Percentiles rank a stretch among this genome's conserved stretches.
Evolutionary conservation across 2,113 vertebrate species (phyloP).

Genomic region (Sarotherodon lohbergeri): DNA sequence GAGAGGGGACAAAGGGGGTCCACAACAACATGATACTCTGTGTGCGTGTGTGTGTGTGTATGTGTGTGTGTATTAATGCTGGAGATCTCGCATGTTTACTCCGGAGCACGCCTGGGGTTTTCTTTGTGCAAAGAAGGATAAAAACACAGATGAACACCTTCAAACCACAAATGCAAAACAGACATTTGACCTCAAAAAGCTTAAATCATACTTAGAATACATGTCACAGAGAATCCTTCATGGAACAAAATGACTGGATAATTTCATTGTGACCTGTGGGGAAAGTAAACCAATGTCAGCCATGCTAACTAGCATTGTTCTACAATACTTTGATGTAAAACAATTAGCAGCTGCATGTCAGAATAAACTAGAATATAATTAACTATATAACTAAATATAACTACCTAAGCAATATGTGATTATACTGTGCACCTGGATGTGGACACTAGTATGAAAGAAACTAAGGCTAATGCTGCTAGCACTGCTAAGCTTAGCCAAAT

Average conservation of each 20-base stretch:
- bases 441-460: background rate
- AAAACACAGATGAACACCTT: constrained; percentile 23
- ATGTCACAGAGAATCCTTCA: background rate
- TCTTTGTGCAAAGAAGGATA: constrained; percentile 18
- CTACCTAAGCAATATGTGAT: background rate
- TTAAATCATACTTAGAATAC: background rate
- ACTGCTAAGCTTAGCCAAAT: background rate
- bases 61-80: background rate
- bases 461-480: background rate
- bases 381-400: background rate
- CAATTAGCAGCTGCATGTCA: background rate
- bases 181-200: background rate
- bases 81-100: constrained; percentile 20
- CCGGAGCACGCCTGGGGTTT: constrained; percentile 28
- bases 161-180: background rate
- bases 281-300: background rate
- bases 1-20: constrained; percentile 45
- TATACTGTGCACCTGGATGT: background rate
- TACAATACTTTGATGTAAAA: background rate
- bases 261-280: background rate
- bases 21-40: constrained; percentile 23
- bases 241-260: background rate
- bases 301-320: background rate
- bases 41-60: background rate
- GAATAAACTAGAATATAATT: background rate